Conservation (phyloP, 2,113 vertebrate species). For the Gallinago media region DNA sequence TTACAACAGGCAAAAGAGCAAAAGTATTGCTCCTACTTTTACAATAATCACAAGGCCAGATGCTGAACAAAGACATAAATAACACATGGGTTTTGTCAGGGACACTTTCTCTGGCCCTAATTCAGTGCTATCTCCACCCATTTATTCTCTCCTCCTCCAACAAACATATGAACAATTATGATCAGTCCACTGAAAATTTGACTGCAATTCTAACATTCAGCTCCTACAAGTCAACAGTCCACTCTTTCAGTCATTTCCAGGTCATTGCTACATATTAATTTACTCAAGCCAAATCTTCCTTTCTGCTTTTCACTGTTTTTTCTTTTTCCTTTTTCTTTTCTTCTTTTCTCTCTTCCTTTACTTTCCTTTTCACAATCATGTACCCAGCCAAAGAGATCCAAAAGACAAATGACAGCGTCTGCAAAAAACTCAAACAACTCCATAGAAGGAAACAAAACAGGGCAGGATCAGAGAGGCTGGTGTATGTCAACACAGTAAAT, state of each 20-base stretch:
- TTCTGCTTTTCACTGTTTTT: not conserved
- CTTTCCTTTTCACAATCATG: not conserved
- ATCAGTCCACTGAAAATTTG: not conserved
- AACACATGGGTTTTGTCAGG: not conserved
- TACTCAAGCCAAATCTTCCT: not conserved
- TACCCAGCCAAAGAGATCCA: not conserved
- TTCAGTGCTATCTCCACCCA: not conserved
- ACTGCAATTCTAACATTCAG: not conserved
- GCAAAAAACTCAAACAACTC: not conserved
- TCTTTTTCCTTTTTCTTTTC: not conserved
- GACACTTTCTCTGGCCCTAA: not conserved
- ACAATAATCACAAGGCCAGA: not conserved
- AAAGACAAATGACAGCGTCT: not conserved
- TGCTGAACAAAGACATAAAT: not conserved
- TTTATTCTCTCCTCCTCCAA: not conserved
- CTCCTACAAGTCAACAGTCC: not conserved
- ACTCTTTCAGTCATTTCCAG: not conserved
- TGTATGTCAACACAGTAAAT: not conserved
- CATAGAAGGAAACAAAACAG: slow-evolving; percentile 18
- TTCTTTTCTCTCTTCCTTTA: not conserved
- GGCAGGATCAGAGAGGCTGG: not conserved
- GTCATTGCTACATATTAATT: not conserved
- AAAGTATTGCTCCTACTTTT: not conserved
- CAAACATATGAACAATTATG: not conserved
- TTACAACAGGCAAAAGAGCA: not conserved